Evolutionary conservation across 2,888 invertebrate genomes (phyloP), one percentile per base, ranked within the genome.

Genomic region (Malachius bipustulatus): DNA sequence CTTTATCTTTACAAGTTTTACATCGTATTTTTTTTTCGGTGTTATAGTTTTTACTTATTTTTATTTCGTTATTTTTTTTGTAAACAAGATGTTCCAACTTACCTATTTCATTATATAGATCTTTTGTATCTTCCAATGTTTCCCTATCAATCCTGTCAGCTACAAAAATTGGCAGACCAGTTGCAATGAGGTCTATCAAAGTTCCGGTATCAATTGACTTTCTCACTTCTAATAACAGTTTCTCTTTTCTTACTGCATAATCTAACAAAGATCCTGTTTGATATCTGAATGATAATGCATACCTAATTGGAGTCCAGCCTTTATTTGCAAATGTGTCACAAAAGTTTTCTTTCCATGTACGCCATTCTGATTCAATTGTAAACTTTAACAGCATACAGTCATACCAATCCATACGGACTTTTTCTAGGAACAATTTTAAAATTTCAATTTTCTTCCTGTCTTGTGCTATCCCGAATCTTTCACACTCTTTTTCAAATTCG

Each of bases 21-120:
- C n/a, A n/a, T n/a, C n/a, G n/a, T n/a, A n/a, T n/a, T n/a, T n/a
- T n/a, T n/a, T n/a, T n/a, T n/a, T n/a, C n/a, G n/a, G n/a, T n/a
- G n/a, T n/a, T n/a, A n/a, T n/a, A n/a, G n/a, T 32, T 32, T 16
- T 16, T 10, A 16, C 14, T 9, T 10, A 32, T 36, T 43, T 39
- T 38, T 43, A 26, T 39, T 30, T 12, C 26, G 39, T 19, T 19
- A 37, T 36, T 26, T 13, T 38, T 47, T 29, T 42, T 48, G 30
- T 36, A 35, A 11, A 31, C 34, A 32, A 51, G 27, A 30, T 54
- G 48, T 48, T 56, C 51, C 8, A 50, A 38, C 39, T 44, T 26
- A 2, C 13, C 13, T 2, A 34, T 26, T 3, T 34, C 26, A 11
- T 27, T 34, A 14, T 13, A 19, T 4, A 32, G 30, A 14, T 15